phyloP scores from a whole-genome alignment of 2,888 invertebrate species.

The Iselma pallidipennis region DNA sequence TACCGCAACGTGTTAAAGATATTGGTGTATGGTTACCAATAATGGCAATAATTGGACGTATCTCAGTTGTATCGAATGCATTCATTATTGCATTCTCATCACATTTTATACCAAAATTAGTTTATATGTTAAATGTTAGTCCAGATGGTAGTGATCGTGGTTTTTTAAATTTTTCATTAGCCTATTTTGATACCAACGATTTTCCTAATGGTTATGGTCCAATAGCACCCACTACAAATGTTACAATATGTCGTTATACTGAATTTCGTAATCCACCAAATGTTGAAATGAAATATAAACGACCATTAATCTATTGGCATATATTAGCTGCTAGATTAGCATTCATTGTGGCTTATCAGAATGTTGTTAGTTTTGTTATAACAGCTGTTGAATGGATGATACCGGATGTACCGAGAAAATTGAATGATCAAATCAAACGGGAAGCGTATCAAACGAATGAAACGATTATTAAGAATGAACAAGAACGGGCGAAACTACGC shows the following conservation, averaged over 20 bases:
- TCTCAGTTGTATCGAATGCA: slow-evolving; percentile 79
- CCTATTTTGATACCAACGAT: slow-evolving; percentile 67
- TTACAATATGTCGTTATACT: slow-evolving; percentile 63
- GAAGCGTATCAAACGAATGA: slow-evolving; percentile 75
- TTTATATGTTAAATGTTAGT: slow-evolving; percentile 65
- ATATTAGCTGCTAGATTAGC: slow-evolving; percentile 72
- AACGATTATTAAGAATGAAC: slow-evolving; percentile 72
- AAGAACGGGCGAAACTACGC: slow-evolving; percentile 55
- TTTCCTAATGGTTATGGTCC: slow-evolving; percentile 57
- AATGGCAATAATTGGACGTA: slow-evolving; percentile 71
- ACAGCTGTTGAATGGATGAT: slow-evolving; percentile 75
- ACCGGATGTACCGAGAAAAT: slow-evolving; percentile 73
- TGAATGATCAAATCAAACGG: slow-evolving; percentile 71
- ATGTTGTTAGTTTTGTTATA: slow-evolving; percentile 73
- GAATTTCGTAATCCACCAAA: slow-evolving; percentile 69
- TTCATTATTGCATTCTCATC: slow-evolving; percentile 80
- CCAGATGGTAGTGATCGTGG: slow-evolving; percentile 60
- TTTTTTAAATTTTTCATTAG: slow-evolving; percentile 71
- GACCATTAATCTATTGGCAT: slow-evolving; percentile 74
- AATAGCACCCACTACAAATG: slow-evolving; percentile 40
- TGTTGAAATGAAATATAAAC: slow-evolving; percentile 59
- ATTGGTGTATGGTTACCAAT: slow-evolving; percentile 83
- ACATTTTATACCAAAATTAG: slow-evolving; percentile 77
- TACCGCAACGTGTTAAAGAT: slow-evolving; percentile 72
- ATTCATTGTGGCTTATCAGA: slow-evolving; percentile 80